Percentiles rank a stretch among this genome's conserved stretches.
phyloP scores from a whole-genome alignment of 1,140 invertebrate genomes.

The Caenorhabditis latens region DNA sequence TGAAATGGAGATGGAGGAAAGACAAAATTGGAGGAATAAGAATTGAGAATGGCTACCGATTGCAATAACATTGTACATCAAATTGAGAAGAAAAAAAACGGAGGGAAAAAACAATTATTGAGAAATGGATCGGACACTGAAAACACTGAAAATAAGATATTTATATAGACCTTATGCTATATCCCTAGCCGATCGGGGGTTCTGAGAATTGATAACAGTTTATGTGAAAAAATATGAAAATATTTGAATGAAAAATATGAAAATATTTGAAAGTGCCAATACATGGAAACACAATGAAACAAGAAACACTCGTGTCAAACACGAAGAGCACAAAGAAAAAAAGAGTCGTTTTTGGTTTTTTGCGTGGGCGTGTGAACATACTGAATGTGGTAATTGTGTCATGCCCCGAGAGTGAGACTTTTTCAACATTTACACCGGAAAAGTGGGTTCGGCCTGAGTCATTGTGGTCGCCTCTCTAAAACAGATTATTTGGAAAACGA shows the following conservation, averaged over 20 bases:
- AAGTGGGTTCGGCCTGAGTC: conserved; percentile 1
- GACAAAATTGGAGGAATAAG: conserved; percentile 15
- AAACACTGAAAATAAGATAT: too few relatives aligned
- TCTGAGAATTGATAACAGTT: too few relatives aligned
- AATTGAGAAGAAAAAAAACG: neutral
- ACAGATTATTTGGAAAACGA: conserved; percentile 4
- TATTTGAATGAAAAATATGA: too few relatives aligned
- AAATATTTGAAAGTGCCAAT: too few relatives aligned
- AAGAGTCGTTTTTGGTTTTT: conserved; percentile 36
- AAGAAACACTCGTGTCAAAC: conserved; percentile 25
- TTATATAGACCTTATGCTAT: too few relatives aligned
- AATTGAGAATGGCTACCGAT: neutral
- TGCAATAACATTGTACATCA: conserved; percentile 10
- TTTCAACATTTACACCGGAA: conserved; percentile 32
- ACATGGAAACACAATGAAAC: conserved; percentile 3
- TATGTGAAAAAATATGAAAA: too few relatives aligned
- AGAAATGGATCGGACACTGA: neutral
- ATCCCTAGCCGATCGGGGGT: too few relatives aligned
- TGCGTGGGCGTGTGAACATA: conserved; percentile 47
- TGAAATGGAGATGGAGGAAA: conserved; percentile 27
- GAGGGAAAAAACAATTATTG: neutral
- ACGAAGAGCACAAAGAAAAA: conserved; percentile 31
- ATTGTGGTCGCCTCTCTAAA: neutral
- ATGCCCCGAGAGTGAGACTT: neutral
- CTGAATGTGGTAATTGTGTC: conserved; percentile 43